Conservation (phyloP, 1,140 invertebrate genomes). For the Atopsyche davidsoni region DNA sequence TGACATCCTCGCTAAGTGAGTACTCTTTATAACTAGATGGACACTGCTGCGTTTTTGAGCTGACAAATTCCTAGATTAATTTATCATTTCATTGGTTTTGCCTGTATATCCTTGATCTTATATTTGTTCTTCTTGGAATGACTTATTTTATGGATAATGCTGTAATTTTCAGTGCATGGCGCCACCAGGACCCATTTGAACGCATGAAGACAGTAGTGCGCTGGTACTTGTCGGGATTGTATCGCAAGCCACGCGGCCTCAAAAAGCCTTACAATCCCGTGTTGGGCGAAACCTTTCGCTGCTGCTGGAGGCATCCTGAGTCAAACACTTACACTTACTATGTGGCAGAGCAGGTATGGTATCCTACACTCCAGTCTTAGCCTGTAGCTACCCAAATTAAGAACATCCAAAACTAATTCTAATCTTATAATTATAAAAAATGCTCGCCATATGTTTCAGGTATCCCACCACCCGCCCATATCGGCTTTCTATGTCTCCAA, state of each 20-base stretch:
- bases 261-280: conserved; percentile 96
- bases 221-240: conserved; percentile 86
- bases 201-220: conserved; percentile 84
- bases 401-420: too few relatives aligned
- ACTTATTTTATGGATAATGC: not conserved
- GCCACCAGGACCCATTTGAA: conserved; percentile 80
- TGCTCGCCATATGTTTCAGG: conserved; percentile 41
- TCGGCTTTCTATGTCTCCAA: conserved; percentile 94
- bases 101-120: not conserved
- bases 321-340: conserved; percentile 81
- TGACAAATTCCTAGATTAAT: too few relatives aligned
- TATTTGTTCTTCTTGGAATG: too few relatives aligned
- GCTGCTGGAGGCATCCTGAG: conserved; percentile 82
- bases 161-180: conserved; percentile 62
- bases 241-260: conserved; percentile 86
- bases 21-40: too few relatives aligned
- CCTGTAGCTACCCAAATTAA: too few relatives aligned
- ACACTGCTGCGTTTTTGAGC: too few relatives aligned
- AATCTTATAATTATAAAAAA: too few relatives aligned
- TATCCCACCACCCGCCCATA: conserved; percentile 93
- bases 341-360: conserved; percentile 78
- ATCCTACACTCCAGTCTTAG: not conserved
- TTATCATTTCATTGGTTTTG: not conserved
- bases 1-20: conserved; percentile 81
- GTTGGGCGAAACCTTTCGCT: conserved; percentile 85